Evolutionary conservation across 2,797 vertebrate genomes (phyloP).

Genomic region (Helarctos malayanus): DNA sequence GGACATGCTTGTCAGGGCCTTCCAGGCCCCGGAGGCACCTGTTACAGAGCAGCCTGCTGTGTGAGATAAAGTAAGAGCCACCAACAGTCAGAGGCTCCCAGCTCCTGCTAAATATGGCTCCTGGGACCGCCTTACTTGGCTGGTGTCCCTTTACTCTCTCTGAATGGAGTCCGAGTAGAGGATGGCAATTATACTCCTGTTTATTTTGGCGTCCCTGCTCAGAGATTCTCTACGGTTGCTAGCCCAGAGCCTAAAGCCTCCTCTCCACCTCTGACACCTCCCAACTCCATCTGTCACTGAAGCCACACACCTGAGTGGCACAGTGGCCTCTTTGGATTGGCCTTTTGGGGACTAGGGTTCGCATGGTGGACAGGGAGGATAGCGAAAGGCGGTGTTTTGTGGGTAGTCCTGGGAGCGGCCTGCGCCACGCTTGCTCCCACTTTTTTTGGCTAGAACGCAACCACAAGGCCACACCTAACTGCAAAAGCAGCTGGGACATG

Average conservation of each 20-base stretch:
- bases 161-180: not conserved
- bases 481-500: not conserved
- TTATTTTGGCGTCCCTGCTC: not conserved
- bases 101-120: not conserved
- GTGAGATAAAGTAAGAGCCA: not conserved
- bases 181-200: not conserved
- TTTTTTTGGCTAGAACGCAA: not conserved
- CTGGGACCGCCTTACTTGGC: not conserved
- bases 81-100: too few species aligned
- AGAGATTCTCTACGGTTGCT: not conserved
- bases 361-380: not conserved
- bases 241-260: not conserved
- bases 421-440: not conserved
- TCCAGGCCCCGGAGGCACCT: not conserved
- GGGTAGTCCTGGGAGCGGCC: not conserved
- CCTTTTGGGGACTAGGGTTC: too few species aligned
- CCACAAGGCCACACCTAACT: not conserved
- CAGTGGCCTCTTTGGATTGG: not conserved
- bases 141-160: not conserved
- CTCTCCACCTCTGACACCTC: not conserved
- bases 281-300: not conserved
- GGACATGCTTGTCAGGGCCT: not conserved
- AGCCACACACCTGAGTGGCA: not conserved
- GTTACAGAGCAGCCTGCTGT: not conserved
- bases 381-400: too few species aligned